Conservation (phyloP, 92 coral and sea anemone species). For the Isaurus tuberculatus region DNA sequence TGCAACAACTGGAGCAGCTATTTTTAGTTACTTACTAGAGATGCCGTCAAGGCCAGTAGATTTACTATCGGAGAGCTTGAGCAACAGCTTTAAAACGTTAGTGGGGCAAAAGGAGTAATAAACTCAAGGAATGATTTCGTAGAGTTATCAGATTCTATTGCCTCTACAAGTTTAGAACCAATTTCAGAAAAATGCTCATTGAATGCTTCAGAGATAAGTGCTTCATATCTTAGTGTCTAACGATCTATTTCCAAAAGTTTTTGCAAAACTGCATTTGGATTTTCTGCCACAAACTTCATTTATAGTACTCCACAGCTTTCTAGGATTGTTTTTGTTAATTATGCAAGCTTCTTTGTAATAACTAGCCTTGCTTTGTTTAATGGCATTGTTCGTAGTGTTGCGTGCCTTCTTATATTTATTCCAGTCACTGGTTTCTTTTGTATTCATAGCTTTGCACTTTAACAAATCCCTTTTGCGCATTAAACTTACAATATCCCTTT, state of each 20-base stretch:
- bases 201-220: conserved; percentile 23
- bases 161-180: conserved; percentile 16
- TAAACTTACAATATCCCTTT: conserved; percentile 24
- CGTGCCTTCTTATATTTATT: conserved; percentile 12
- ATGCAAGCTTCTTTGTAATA: conserved; percentile 35
- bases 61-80: background rate
- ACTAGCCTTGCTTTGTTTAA: conserved; percentile 36
- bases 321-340: conserved; percentile 30
- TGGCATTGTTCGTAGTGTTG: conserved; percentile 34
- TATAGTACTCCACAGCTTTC: conserved; percentile 39
- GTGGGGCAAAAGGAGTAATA: background rate
- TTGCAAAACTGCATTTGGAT: conserved; percentile 25
- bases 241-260: conserved; percentile 21
- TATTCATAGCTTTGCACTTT: conserved; percentile 22
- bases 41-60: conserved; percentile 9
- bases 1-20: background rate
- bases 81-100: background rate
- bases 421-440: conserved; percentile 13
- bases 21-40: conserved; percentile 3
- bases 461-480: conserved; percentile 18
- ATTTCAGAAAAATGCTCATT: conserved; percentile 22
- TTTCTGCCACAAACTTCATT: conserved; percentile 21
- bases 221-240: background rate
- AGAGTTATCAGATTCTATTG: background rate
- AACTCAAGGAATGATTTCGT: conserved; percentile 31